phyloP scores from a whole-genome alignment of 1,140 invertebrate species.

The Euura lappo region DNA sequence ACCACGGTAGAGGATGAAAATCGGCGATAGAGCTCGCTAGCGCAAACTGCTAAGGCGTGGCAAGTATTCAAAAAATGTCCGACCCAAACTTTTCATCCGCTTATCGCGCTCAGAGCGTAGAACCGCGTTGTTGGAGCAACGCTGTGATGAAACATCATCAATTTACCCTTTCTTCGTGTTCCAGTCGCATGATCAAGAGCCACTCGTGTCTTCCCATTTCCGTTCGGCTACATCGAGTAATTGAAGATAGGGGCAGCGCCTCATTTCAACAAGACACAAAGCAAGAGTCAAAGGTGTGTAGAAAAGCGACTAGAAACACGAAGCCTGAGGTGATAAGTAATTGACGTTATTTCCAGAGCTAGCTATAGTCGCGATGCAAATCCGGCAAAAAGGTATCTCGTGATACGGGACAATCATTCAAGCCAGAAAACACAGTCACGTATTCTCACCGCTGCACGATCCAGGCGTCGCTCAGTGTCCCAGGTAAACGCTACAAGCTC shows the following conservation, averaged over 20 bases:
- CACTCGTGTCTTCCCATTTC: background rate
- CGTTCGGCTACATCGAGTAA: background rate
- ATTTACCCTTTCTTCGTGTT: background rate
- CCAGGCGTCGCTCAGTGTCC: background rate
- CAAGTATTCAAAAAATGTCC: too few species aligned
- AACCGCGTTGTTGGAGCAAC: background rate
- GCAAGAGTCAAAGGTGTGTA: background rate
- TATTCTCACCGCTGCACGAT: background rate
- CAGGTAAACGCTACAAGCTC: background rate
- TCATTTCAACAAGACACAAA: background rate
- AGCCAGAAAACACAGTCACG: background rate
- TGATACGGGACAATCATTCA: conserved; percentile 3
- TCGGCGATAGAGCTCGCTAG: too few species aligned
- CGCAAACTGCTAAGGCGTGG: too few species aligned
- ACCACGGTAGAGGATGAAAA: background rate
- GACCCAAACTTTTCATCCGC: background rate
- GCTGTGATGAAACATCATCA: background rate
- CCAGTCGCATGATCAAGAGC: background rate
- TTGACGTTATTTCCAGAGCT: background rate
- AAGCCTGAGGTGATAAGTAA: background rate
- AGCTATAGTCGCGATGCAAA: background rate
- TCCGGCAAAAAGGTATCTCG: background rate
- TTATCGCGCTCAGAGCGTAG: background rate
- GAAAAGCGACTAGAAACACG: background rate
- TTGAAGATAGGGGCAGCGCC: background rate